phyloP scores from a whole-genome alignment of 2,797 vertebrate species.

The Agapornis canus region DNA sequence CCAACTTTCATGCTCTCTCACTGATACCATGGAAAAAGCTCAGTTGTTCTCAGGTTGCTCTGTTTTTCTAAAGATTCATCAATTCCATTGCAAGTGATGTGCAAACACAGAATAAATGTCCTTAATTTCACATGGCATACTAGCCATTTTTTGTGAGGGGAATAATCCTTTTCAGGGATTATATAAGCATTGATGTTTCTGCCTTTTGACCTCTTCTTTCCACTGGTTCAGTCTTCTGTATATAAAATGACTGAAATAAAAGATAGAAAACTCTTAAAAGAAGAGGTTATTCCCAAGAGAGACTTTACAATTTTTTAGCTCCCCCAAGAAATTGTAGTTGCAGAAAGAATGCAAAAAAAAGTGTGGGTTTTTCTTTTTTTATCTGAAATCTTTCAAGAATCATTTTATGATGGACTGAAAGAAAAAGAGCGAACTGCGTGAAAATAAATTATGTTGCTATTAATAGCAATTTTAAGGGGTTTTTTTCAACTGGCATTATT shows the following conservation, averaged over 20 bases:
- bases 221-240: background rate
- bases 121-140: slow-evolving; percentile 55
- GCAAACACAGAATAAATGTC: slow-evolving; percentile 38
- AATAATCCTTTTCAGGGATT: slow-evolving; percentile 56
- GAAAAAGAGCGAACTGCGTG: background rate
- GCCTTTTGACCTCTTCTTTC: slow-evolving; percentile 60
- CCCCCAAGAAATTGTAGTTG: background rate
- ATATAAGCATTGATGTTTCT: slow-evolving; percentile 43
- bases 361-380: background rate
- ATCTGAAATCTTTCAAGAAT: background rate
- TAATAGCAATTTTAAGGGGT: background rate
- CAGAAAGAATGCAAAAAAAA: background rate
- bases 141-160: slow-evolving; percentile 16
- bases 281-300: background rate
- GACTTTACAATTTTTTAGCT: background rate
- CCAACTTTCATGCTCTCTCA: background rate
- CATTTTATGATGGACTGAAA: background rate
- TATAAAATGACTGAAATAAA: slow-evolving; percentile 17
- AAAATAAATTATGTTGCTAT: background rate
- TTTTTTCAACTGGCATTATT: background rate
- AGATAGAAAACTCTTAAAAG: slow-evolving; percentile 3
- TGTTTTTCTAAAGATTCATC: slow-evolving; percentile 29
- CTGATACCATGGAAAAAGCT: slow-evolving; percentile 1
- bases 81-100: slow-evolving; percentile 20
- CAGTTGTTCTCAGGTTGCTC: background rate